Base-by-base conservation (phyloP, 2,113 vertebrate genomes). In the Zosterops hypoxanthus region DNA sequence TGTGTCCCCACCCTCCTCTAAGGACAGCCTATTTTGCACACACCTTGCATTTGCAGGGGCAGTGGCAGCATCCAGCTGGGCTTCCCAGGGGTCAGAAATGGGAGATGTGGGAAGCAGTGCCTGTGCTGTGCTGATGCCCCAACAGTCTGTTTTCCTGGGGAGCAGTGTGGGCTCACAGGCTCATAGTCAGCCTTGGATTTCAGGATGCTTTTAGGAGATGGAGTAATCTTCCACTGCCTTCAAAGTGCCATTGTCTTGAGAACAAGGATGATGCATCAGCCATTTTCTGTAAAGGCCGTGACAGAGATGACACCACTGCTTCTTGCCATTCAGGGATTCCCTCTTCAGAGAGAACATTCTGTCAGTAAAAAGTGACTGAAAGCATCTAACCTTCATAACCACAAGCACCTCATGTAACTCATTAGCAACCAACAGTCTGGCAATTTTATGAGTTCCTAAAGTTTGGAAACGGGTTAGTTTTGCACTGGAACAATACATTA, bases 101-200 rank as follows among this genome's bases (percentile, higher is more conserved):
- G 15, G 28, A 64, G 29, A 26, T 41, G 13, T 4, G 16, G 20
- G 24, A 55, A 84, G 56, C 36, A 55, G 19, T 9, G 44, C 24
- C 47, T 36, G 13, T 53, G 52, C 47, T 78, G 9, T 24, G 46
- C 33, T 75, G 33, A 29, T 6, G 7, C 33, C 39, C 65, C 73
- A 69, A 41, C 9, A 75, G 19, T 5, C 29, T 73, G 33, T 25
- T 81, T 31, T 76, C 29, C 63, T 71, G 34, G 26, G 52, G 41
- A 84, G 29, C 16, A 33, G 15, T 0, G 0, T 39, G 47, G 34
- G 65, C 39, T 77, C 42, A 33, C 0, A 0, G 44, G 63, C 53
- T 79, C 0, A 0, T 14, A 86, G 52, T 25, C 56, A 78, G 24
- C 12, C 66, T 46, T 85, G 46, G 85, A 64, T 44, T 55, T 63